These are phyloP conservation scores for Daubentonia madagascariensis DNA, from an alignment of 2,113 vertebrate species.

Conservation along the genomic window DNA sequence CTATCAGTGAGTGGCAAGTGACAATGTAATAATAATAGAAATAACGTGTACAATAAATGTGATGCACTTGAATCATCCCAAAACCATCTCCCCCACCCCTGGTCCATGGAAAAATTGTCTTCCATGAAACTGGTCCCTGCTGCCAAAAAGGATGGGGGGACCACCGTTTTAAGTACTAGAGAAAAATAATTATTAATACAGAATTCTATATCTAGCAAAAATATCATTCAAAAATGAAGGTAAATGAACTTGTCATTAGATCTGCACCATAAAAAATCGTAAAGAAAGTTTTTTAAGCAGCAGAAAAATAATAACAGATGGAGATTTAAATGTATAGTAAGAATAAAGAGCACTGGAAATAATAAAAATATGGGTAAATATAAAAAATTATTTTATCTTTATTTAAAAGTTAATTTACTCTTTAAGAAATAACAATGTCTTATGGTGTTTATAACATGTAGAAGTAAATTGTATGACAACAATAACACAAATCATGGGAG, in stretches of 20 bases:
- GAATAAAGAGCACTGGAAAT: not conserved
- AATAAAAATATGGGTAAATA: not conserved
- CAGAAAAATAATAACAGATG: not conserved
- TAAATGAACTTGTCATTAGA: not conserved
- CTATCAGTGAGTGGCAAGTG: too few species aligned
- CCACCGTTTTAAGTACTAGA: not conserved
- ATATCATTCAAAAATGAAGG: not conserved
- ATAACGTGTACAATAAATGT: too few species aligned
- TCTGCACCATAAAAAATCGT: not conserved
- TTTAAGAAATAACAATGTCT: not conserved
- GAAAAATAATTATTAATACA: not conserved
- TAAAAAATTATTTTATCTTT: not conserved
- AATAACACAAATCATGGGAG: conserved; percentile 6
- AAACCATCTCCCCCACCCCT: too few species aligned
- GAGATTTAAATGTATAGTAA: not conserved
- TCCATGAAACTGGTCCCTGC: too few species aligned
- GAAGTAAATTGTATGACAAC: not conserved
- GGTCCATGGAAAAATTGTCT: too few species aligned
- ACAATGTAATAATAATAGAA: too few species aligned
- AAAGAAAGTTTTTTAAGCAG: not conserved
- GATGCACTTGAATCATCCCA: too few species aligned
- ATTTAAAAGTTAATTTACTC: not conserved
- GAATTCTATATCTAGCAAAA: not conserved
- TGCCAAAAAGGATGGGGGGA: too few species aligned
- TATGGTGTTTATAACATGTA: not conserved